Percentiles rank a stretch among this genome's conserved stretches.
phyloP scores from a whole-genome alignment of 2,113 vertebrate species.

The Phainopepla nitens region DNA sequence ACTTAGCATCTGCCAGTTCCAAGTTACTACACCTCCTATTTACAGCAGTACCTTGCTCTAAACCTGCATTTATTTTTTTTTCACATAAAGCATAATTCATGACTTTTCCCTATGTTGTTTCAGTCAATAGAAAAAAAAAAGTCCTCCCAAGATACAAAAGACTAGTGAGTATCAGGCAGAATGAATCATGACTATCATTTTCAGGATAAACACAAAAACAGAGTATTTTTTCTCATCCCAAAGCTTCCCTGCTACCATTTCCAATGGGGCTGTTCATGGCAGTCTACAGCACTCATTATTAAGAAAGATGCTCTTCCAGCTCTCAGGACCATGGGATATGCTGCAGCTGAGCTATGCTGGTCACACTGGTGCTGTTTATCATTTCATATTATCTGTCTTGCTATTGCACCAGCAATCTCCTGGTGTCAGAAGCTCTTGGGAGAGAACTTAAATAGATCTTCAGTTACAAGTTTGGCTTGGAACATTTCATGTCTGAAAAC shows the following conservation, averaged over 20 bases:
- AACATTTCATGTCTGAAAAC: not conserved
- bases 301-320: not conserved
- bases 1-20: not conserved
- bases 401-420: not conserved
- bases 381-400: not conserved
- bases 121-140: not conserved
- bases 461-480: not conserved
- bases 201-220: not conserved
- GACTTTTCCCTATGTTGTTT: not conserved
- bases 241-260: not conserved
- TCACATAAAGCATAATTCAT: not conserved
- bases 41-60: not conserved
- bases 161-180: not conserved
- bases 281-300: not conserved
- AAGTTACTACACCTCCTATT: not conserved
- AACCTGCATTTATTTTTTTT: not conserved
- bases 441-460: not conserved
- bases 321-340: fast-evolving
- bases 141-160: not conserved
- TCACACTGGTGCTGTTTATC: not conserved
- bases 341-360: not conserved
- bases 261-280: not conserved
- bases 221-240: not conserved
- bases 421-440: not conserved
- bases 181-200: not conserved